Conservation (phyloP, 2,888 invertebrate species). For the Hirtodrosophila alboralis region DNA sequence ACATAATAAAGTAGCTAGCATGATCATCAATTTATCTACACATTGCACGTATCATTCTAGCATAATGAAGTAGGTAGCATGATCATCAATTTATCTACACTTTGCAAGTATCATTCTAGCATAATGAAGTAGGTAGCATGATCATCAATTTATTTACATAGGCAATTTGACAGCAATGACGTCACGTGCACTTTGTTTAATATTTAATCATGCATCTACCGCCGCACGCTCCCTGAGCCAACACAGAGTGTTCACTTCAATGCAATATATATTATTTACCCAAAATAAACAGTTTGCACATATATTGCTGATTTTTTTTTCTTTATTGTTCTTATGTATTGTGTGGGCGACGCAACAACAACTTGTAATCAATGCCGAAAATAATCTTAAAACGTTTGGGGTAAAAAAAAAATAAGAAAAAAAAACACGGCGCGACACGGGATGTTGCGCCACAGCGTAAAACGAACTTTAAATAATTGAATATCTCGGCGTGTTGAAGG, state of each 20-base stretch:
- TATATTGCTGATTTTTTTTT: conserved; percentile 1
- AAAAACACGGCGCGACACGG: not conserved
- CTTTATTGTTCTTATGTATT: conserved; percentile 6
- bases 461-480: conserved; percentile 46
- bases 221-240: not conserved
- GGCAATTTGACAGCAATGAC: conserved; percentile 29
- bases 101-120: conserved; percentile 7
- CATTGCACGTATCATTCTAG: not conserved
- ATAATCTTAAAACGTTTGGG: conserved; percentile 1
- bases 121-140: conserved; percentile 2
- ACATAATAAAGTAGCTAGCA: too few relatives aligned
- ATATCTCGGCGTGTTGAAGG: conserved; percentile 8
- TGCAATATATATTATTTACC: conserved; percentile 14
- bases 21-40: too few relatives aligned
- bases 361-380: conserved; percentile 35
- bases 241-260: conserved; percentile 4
- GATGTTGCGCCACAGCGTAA: conserved; percentile 26
- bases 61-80: too few relatives aligned
- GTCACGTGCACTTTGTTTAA: conserved; percentile 40
- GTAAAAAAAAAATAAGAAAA: not conserved
- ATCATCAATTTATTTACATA: conserved; percentile 26
- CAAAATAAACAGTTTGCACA: conserved; percentile 13
- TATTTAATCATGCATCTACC: conserved; percentile 21
- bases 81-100: too few relatives aligned
- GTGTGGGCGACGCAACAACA: conserved; percentile 27